phyloP scores from a whole-genome alignment of 2,797 vertebrate genomes.

The Acipenser ruthenus region DNA sequence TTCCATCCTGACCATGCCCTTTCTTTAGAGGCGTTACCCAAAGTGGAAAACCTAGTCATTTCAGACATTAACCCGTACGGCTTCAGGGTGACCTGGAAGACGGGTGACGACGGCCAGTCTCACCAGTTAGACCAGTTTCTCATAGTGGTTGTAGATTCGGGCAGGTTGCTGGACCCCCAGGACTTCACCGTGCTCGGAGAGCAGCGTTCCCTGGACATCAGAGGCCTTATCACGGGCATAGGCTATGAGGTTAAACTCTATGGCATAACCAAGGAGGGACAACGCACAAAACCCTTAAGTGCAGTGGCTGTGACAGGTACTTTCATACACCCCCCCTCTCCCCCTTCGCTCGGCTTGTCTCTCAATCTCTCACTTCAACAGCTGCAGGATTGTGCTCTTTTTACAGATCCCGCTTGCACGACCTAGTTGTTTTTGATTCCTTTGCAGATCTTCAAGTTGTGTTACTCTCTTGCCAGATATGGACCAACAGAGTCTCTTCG shows the following conservation, averaged over 20 bases:
- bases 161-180: constrained; percentile 88
- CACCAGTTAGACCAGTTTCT: constrained; percentile 77
- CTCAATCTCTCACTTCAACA: background rate
- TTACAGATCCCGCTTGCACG: background rate
- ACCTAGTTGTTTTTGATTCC: background rate
- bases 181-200: constrained; percentile 81
- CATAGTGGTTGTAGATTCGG: constrained; percentile 86
- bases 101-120: constrained; percentile 50
- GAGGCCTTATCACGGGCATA: constrained; percentile 94
- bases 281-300: constrained; percentile 80
- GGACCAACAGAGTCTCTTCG: background rate
- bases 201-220: constrained; percentile 78
- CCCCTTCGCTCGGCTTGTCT: too few relatives aligned
- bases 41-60: constrained; percentile 90
- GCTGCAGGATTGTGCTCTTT: background rate
- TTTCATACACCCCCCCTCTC: constrained; percentile 17
- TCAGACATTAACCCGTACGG: constrained; percentile 82
- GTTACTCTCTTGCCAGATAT: background rate
- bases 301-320: constrained; percentile 91
- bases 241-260: constrained; percentile 92
- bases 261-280: constrained; percentile 75
- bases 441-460: background rate
- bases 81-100: constrained; percentile 85
- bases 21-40: constrained; percentile 78
- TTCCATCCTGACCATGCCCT: constrained; percentile 39